phyloP scores from a whole-genome alignment of 2,797 vertebrate genomes.

The Dryobates pubescens region DNA sequence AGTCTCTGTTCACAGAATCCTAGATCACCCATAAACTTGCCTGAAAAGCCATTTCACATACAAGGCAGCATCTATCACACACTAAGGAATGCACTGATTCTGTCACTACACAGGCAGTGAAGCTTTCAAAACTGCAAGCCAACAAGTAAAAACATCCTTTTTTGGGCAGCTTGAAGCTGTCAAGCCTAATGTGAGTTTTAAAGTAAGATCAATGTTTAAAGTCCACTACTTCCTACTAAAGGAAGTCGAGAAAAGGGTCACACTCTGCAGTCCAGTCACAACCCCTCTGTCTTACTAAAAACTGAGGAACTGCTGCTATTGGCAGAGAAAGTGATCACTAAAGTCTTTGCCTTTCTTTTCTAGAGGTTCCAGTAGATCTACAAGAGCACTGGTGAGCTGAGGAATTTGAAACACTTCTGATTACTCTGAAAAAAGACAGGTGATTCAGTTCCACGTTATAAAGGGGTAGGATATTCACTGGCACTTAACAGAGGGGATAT shows the following conservation, averaged over 20 bases:
- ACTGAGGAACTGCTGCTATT: not conserved
- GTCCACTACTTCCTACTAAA: not conserved
- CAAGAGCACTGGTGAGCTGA: not conserved
- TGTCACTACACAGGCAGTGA: not conserved
- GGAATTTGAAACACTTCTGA: not conserved
- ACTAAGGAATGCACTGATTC: not conserved
- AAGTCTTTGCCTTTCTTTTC: not conserved
- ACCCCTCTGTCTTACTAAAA: not conserved
- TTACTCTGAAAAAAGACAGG: not conserved
- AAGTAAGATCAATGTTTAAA: not conserved
- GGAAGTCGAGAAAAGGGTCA: not conserved
- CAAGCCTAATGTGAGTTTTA: not conserved
- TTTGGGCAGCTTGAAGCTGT: not conserved
- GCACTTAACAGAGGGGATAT: not conserved
- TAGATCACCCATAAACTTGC: not conserved
- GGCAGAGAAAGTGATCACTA: not conserved
- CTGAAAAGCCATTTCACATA: not conserved
- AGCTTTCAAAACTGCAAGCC: not conserved
- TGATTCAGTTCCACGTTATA: not conserved
- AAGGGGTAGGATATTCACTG: not conserved
- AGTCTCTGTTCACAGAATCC: not conserved
- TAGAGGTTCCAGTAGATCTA: not conserved
- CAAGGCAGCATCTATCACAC: accelerated
- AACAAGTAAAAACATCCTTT: not conserved
- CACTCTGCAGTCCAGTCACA: not conserved